These are phyloP conservation scores for Drosophila phalerata DNA, from an alignment of 2,888 invertebrate genomes.

Conservation along the genomic window DNA sequence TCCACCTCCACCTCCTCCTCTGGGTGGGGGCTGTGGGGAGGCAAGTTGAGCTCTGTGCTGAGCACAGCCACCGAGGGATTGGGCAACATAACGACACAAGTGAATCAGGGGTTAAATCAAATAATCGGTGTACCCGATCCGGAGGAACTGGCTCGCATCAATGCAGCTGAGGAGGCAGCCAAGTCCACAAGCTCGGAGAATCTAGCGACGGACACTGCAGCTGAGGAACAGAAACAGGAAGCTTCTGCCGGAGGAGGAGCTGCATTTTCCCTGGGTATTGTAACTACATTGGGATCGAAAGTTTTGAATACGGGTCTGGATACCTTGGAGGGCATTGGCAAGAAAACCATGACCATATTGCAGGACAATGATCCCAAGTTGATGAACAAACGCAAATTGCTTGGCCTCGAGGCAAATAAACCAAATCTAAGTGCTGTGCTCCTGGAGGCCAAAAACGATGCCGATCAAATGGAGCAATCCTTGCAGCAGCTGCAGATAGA, in stretches of 20 bases:
- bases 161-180: constrained; percentile 66
- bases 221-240: constrained; percentile 11
- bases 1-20: constrained; percentile 42
- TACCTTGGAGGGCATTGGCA: constrained; percentile 96
- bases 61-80: constrained; percentile 92
- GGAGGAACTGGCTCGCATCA: constrained; percentile 89
- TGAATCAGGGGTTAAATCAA: constrained; percentile 93
- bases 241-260: constrained; percentile 22
- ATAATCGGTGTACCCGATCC: constrained; percentile 94
- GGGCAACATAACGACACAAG: constrained; percentile 91
- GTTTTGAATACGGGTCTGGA: constrained; percentile 93
- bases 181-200: constrained; percentile 13
- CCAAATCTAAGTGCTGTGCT: constrained; percentile 86
- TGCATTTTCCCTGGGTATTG: constrained; percentile 75
- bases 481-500: constrained; percentile 79
- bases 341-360: constrained; percentile 96
- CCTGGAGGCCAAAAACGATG: constrained; percentile 89
- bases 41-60: constrained; percentile 90
- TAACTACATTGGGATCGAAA: constrained; percentile 87
- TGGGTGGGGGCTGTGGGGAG: constrained; percentile 88
- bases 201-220: background rate
- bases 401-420: constrained; percentile 83
- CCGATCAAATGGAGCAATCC: constrained; percentile 86
- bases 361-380: constrained; percentile 97
- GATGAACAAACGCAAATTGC: constrained; percentile 88